These are phyloP conservation scores for Lutraria lutraria DNA, from an alignment of 2,888 invertebrate species.

Conservation along the genomic window DNA sequence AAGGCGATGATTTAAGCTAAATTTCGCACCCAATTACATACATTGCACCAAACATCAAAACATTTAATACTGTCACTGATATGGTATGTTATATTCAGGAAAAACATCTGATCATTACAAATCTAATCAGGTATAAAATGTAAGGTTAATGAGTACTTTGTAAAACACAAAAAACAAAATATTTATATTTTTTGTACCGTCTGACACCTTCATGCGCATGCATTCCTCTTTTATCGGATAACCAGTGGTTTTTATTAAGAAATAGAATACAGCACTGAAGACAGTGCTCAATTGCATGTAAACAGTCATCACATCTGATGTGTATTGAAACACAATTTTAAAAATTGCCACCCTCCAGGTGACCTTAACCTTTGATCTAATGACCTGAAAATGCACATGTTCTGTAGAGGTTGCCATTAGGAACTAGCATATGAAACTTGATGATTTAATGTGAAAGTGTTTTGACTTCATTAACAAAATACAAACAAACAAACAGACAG, in stretches of 20 bases:
- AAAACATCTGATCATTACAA: slow-evolving; percentile 1
- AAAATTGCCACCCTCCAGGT: too few relatives aligned
- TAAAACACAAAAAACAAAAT: slow-evolving; percentile 1
- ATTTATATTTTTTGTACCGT: not conserved
- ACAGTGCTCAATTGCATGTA: too few relatives aligned
- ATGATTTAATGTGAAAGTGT: too few relatives aligned
- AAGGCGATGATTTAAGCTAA: not conserved
- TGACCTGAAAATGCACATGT: too few relatives aligned
- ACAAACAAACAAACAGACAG: too few relatives aligned
- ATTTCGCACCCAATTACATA: not conserved
- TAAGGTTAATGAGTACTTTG: slow-evolving; percentile 8
- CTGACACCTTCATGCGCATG: not conserved
- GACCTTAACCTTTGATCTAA: too few relatives aligned
- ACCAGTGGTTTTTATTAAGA: not conserved
- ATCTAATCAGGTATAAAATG: not conserved
- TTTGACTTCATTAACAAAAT: too few relatives aligned
- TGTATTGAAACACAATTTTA: too few relatives aligned
- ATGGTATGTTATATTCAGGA: not conserved
- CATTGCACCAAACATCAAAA: not conserved
- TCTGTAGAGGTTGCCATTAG: too few relatives aligned
- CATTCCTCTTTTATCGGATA: not conserved
- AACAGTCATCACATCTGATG: too few relatives aligned
- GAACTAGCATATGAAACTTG: too few relatives aligned
- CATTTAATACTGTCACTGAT: slow-evolving; percentile 14
- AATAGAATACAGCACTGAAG: too few relatives aligned